These are phyloP conservation scores for Phacellophora camtschatica DNA, from an alignment of 30 jellyfish, hydroid and myxozoan genomes.

Conservation along the genomic window DNA sequence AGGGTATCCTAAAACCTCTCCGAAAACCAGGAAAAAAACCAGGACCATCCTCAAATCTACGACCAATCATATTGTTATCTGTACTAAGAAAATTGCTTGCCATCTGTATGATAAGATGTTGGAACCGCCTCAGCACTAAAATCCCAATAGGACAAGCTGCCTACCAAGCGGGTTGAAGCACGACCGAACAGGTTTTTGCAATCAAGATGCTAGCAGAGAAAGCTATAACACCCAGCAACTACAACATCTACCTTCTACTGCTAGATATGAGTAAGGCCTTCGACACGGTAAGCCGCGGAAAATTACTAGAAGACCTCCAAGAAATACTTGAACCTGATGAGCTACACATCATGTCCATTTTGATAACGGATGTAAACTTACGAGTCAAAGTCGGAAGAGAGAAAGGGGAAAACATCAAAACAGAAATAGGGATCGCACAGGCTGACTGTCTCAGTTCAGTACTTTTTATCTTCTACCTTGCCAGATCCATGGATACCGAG, in stretches of 20 bases:
- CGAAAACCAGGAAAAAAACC: conserved; percentile 46
- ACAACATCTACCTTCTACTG: conserved; percentile 45
- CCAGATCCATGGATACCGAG: too few species aligned
- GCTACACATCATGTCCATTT: conserved; percentile 41
- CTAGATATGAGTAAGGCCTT: conserved; percentile 71
- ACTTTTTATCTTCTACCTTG: too few species aligned
- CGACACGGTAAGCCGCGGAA: conserved; percentile 57
- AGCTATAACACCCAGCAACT: conserved; percentile 63
- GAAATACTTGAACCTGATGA: conserved; percentile 47
- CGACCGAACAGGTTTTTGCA: conserved; percentile 65
- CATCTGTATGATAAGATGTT: too few species aligned
- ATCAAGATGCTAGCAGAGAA: conserved; percentile 55
- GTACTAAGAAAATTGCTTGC: conserved; percentile 44
- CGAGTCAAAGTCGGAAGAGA: conserved; percentile 33
- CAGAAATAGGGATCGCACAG: conserved; percentile 61
- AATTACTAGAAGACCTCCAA: conserved; percentile 19
- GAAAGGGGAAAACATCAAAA: conserved; percentile 38
- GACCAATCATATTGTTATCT: conserved; percentile 63
- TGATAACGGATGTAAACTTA: conserved; percentile 37
- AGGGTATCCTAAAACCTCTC: conserved; percentile 57
- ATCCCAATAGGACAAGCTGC: conserved; percentile 57
- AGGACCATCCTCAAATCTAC: conserved; percentile 67
- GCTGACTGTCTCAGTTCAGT: conserved; percentile 65
- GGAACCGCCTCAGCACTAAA: conserved; percentile 30
- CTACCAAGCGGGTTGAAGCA: conserved; percentile 43